phyloP scores from a whole-genome alignment of 2,113 vertebrate genomes.

The Microtus montanus region DNA sequence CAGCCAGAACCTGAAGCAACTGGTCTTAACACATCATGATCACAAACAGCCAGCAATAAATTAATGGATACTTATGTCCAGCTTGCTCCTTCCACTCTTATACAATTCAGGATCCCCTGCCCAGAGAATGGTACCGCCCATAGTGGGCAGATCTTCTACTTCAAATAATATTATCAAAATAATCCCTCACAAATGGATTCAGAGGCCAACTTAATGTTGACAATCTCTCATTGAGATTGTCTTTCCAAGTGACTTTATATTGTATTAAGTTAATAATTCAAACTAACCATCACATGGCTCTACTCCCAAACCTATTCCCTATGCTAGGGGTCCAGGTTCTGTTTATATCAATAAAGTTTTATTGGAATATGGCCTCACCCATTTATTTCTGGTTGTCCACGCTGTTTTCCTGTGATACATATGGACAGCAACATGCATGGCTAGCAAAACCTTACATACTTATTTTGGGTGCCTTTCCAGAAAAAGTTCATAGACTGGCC shows the following conservation, averaged over 20 bases:
- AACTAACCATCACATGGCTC: neutral
- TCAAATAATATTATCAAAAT: neutral
- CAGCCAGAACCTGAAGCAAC: neutral
- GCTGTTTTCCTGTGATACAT: neutral
- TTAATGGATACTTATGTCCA: neutral
- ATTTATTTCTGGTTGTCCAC: neutral
- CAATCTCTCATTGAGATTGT: neutral
- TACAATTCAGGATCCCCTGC: neutral
- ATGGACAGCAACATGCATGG: neutral
- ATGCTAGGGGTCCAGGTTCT: neutral
- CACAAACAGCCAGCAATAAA: neutral
- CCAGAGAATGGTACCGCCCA: neutral
- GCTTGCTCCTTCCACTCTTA: neutral
- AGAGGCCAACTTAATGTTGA: neutral
- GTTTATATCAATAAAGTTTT: conserved; percentile 43
- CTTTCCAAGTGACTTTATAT: neutral
- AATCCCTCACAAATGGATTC: too few relatives aligned
- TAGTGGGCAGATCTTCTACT: neutral
- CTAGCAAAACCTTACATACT: neutral
- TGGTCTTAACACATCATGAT: neutral
- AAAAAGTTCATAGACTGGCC: neutral
- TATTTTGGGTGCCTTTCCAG: neutral
- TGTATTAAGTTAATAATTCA: neutral
- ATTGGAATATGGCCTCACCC: neutral
- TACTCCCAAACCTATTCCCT: neutral